Evolutionary conservation across 92 coral and sea anemone genomes (phyloP), one percentile per base, ranked within the genome.

Genomic region (Phymanthus crucifer): DNA sequence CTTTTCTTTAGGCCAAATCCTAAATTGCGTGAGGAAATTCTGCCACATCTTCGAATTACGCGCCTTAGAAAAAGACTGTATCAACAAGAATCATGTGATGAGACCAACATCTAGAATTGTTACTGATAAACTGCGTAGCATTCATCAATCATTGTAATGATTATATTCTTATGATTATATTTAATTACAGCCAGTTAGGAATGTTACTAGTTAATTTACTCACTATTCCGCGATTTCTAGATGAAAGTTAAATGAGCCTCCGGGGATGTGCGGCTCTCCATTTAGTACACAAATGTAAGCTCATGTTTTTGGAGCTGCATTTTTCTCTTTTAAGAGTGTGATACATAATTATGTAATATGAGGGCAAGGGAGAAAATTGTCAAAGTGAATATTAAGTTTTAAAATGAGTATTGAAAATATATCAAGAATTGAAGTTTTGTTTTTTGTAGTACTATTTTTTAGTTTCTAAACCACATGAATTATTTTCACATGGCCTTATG

Each of bases 11-110:
- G 76, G 76, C 27, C 52, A 38, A 38, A 71, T 71, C 16, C 37
- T 71, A 17, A 71, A 71, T 37, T 38, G 36, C 27, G 76, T 37
- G 10, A 38, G 50, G 23, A 71, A 71, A 16, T 71, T n/a, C 21
- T 36, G 76, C 37, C 36, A 71, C 57, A 71, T 71, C 37, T 38
- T 13, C 31, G 52, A 71, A 17, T 43, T 71, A 38, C 76, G 54
- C 10, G 8, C 16, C 10, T 7, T 71, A 4, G 76, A 36, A 71
- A 36, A 71, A 13, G 17, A 71, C 12, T 71, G 76, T 21, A 37
- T 43, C 16, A 71, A 19, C 57, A 38, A 31, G 23, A 38, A 46
- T 27, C 21, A 24, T 27, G 52, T 71, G 5, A 71, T 71, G 76
- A 36, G 76, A 18, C 76, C 76, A 38, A 37, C 27, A 29, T 21